phyloP scores from a whole-genome alignment of 2,113 vertebrate species.

The Austrofundulus limnaeus region DNA sequence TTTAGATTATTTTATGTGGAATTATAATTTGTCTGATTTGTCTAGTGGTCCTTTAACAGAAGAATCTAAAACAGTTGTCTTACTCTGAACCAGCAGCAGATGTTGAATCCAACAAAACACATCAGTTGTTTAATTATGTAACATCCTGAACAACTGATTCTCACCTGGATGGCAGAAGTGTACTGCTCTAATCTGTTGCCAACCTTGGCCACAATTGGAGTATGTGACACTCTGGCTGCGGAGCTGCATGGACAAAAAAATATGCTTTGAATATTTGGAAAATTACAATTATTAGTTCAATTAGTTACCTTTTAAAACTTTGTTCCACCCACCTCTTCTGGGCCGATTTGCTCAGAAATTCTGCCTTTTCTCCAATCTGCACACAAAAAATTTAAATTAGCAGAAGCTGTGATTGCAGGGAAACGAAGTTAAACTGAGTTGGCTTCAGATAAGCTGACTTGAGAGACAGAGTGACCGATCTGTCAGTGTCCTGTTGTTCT shows the following conservation, averaged over 20 bases:
- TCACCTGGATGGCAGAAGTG: constrained; percentile 91
- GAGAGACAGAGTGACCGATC: too few relatives aligned
- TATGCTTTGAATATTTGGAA: neutral
- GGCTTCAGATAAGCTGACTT: too few relatives aligned
- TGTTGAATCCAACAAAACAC: too few relatives aligned
- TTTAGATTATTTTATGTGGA: neutral
- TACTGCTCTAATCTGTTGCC: constrained; percentile 93
- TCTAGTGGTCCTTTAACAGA: too few relatives aligned
- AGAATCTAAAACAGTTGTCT: too few relatives aligned
- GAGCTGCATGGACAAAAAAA: constrained; percentile 58
- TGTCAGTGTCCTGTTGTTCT: too few relatives aligned
- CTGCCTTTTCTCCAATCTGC: constrained; percentile 93
- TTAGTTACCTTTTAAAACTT: neutral
- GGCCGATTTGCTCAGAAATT: constrained; percentile 92
- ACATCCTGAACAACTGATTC: constrained; percentile 2
- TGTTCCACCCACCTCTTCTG: constrained; percentile 87
- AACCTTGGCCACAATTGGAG: constrained; percentile 89
- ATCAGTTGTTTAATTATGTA: neutral
- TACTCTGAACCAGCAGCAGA: too few relatives aligned
- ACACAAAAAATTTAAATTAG: constrained; percentile 2
- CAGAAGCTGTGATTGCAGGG: neutral
- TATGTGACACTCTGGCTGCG: constrained; percentile 82
- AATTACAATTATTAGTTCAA: neutral
- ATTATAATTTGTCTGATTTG: neutral
- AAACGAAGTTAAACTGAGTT: too few relatives aligned